Conservation (phyloP, 2,888 invertebrate species). For the Hymenopus coronatus region DNA sequence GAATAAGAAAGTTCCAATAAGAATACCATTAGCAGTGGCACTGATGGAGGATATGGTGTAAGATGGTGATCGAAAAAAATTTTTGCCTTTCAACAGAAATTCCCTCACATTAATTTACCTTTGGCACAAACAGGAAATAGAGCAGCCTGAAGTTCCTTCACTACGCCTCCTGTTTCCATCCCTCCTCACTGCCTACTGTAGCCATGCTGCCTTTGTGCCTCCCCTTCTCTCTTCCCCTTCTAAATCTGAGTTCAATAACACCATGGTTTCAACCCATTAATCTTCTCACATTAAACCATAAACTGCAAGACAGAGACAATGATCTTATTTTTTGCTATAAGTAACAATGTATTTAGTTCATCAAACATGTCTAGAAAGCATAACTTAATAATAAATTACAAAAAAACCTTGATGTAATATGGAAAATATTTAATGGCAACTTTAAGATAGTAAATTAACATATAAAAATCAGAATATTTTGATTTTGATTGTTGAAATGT, state of each 20-base stretch:
- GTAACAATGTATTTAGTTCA: not conserved
- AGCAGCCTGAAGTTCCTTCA: slow-evolving; percentile 64
- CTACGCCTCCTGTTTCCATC: slow-evolving; percentile 40
- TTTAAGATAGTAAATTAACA: no score
- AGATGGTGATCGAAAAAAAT: not conserved
- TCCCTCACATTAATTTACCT: slow-evolving; percentile 24
- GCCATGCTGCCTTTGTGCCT: not conserved
- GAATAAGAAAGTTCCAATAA: not conserved
- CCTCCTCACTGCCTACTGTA: not conserved
- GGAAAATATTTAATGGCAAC: no score
- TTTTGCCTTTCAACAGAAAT: not conserved
- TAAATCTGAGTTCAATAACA: not conserved
- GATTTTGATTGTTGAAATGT: no score
- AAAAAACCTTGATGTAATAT: no score
- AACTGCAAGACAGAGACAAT: not conserved
- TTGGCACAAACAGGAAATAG: slow-evolving; percentile 54
- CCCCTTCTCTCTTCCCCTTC: not conserved
- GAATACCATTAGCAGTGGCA: no score
- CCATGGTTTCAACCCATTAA: not conserved
- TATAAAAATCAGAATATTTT: no score
- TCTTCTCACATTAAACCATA: not conserved
- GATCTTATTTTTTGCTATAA: not conserved
- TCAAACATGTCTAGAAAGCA: no score
- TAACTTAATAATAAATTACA: no score
- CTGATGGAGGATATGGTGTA: no score